A percentile compares a stretch with the other conserved stretches of the same genome.
Evolutionary conservation across 92 coral and sea anemone species (phyloP).

Genomic region (Parazoanthus swiftii): DNA sequence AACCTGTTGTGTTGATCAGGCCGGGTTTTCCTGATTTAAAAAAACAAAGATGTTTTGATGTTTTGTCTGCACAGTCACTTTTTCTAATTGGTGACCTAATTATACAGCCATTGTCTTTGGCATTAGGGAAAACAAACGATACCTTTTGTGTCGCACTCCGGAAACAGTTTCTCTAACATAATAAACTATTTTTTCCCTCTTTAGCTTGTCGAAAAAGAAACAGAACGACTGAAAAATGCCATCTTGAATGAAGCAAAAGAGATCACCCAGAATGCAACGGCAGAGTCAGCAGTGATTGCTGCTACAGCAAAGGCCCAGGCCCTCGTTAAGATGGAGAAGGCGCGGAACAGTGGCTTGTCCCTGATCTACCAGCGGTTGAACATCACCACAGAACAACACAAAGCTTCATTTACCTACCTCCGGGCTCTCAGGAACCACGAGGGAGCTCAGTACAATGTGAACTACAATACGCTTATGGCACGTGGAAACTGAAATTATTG

Average conservation of each 20-base stretch:
- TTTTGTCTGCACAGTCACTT: background rate
- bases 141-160: background rate
- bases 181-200: background rate
- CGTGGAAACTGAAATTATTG: conserved; percentile 27
- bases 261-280: conserved; percentile 59
- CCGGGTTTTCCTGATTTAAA: no score
- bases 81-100: background rate
- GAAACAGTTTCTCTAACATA: background rate
- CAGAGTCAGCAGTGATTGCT: conserved; percentile 41
- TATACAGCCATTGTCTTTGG: background rate
- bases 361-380: conserved; percentile 52
- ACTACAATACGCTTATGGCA: conserved; percentile 57
- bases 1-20: no score
- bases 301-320: conserved; percentile 54
- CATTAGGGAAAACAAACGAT: background rate
- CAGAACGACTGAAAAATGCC: conserved; percentile 47
- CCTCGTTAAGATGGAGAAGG: conserved; percentile 50
- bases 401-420: conserved; percentile 62
- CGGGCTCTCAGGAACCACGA: conserved; percentile 53
- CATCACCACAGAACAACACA: conserved; percentile 56
- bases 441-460: conserved; percentile 42
- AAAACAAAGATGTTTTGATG: no score
- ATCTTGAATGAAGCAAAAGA: conserved; percentile 53
- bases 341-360: conserved; percentile 51
- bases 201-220: conserved; percentile 55